Evolutionary conservation across 2,888 invertebrate species (phyloP).

Genomic region (Strigamia crassipes): DNA sequence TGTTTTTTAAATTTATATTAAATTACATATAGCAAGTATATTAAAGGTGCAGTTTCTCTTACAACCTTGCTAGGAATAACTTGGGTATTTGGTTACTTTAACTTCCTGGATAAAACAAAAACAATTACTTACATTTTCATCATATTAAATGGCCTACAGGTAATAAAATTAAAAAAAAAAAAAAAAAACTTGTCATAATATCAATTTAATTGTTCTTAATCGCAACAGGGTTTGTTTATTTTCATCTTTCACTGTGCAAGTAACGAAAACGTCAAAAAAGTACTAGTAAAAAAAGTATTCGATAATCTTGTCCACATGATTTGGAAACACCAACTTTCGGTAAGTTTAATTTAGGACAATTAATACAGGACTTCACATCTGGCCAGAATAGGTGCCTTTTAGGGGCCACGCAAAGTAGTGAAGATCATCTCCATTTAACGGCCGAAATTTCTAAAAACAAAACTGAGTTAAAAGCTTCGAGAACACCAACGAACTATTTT

Average conservation of each 20-base stretch:
- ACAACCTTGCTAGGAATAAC: slow-evolving; percentile 29
- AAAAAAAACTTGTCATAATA: neutral
- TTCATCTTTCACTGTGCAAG: slow-evolving; percentile 28
- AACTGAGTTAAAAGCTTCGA: too few relatives aligned
- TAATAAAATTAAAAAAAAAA: neutral
- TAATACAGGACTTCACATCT: neutral
- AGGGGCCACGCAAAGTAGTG: too few relatives aligned
- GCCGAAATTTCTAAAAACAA: too few relatives aligned
- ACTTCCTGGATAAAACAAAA: neutral
- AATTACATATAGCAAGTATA: neutral
- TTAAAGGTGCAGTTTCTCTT: slow-evolving; percentile 23
- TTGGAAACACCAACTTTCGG: neutral
- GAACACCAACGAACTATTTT: too few relatives aligned
- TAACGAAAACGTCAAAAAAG: neutral
- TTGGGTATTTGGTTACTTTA: slow-evolving; percentile 14
- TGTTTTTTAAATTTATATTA: neutral
- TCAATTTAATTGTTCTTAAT: neutral
- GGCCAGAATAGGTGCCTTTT: too few relatives aligned
- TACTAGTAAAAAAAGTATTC: neutral
- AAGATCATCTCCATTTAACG: too few relatives aligned
- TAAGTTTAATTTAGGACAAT: neutral
- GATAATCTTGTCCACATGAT: neutral
- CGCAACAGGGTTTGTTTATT: slow-evolving; percentile 25
- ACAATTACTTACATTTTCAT: slow-evolving; percentile 1
- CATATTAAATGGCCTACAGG: slow-evolving; percentile 8